Evolutionary conservation across 2,797 vertebrate genomes (phyloP), one percentile per base, ranked within the genome.

Genomic region (Emydoidea blandingii): DNA sequence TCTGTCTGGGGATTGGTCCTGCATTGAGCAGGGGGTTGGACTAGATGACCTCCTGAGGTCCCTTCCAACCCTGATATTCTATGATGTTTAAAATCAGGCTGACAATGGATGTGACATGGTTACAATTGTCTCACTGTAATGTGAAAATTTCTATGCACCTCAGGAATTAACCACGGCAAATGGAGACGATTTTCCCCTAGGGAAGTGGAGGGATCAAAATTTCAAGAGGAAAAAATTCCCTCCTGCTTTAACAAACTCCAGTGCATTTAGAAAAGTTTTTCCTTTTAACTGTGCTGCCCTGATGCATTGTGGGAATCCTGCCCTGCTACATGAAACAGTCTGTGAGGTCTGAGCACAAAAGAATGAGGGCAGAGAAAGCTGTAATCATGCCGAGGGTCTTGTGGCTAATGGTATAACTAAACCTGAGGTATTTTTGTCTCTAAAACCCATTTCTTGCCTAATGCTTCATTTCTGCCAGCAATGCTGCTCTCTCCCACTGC

Each of bases 61-160:
- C 41, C 41, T 41, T 41, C 41, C 5, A 41, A 41, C 41, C 41
- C 41, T 41, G 41, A 41, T 41, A 41, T 41, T 41, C 41, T 41
- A 41, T 41, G 41, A 41, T 2, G 81, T 88, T 44, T 49, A 49
- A 44, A 83, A 72, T 44, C 82, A 68, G 91, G 21, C 5, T 34
- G 31, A 1, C 82, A 59, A 18, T 5, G 50, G 27, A 90, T 50
- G 1, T 8, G 31, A 10, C 34, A 2, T 12, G 1, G 0, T 4
- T 5, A 12, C 1, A 11, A 31, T 53, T 56, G 81, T n/a, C 57
- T 41, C 62, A 5, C 19, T 54, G 34, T 11, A 84, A 34, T 81
- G 18, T 50, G 3, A 53, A 81, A 89, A 31, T 16, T 4, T 52
- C 16, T 80, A 5, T 53, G 78, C n/a, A 5, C 21, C 50, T 47